Conservation (phyloP, 1,140 invertebrate species). For the Drosophila sulfurigaster region DNA sequence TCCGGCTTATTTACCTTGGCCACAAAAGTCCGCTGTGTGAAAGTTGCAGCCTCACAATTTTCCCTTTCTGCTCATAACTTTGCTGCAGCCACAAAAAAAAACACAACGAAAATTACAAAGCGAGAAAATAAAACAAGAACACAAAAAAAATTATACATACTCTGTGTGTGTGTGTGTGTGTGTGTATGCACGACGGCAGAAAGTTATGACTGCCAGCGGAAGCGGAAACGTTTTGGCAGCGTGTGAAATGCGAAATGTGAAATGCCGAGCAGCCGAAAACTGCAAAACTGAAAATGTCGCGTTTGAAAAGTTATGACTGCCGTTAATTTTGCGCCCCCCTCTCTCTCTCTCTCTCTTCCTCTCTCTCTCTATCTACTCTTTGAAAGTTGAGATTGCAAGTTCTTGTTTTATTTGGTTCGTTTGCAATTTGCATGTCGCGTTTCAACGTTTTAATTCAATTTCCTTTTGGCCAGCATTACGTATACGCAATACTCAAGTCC, state of each 20-base stretch:
- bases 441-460: conserved; percentile 39
- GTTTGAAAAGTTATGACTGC: conserved; percentile 68
- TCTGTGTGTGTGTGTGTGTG: too few relatives aligned
- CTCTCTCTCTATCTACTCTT: too few relatives aligned
- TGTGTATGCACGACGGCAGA: conserved; percentile 21
- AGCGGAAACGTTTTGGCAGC: conserved; percentile 79
- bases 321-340: conserved; percentile 48
- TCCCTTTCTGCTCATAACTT: conserved; percentile 57
- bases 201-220: conserved; percentile 70
- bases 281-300: conserved; percentile 52
- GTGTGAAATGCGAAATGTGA: conserved; percentile 77
- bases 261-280: conserved; percentile 68
- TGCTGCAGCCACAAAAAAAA: conserved; percentile 19
- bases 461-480: conserved; percentile 26
- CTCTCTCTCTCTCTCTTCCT: background rate
- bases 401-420: background rate
- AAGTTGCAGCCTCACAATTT: conserved; percentile 56
- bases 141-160: conserved; percentile 2
- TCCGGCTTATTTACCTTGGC: conserved; percentile 66
- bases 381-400: conserved; percentile 15
- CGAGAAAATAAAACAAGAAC: too few relatives aligned
- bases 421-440: conserved; percentile 21
- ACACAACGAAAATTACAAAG: conserved; percentile 7
- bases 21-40: conserved; percentile 26
- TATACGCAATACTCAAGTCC: conserved; percentile 26